phyloP scores from a whole-genome alignment of 23 tunicate genomes.

The Diplosoma virens region DNA sequence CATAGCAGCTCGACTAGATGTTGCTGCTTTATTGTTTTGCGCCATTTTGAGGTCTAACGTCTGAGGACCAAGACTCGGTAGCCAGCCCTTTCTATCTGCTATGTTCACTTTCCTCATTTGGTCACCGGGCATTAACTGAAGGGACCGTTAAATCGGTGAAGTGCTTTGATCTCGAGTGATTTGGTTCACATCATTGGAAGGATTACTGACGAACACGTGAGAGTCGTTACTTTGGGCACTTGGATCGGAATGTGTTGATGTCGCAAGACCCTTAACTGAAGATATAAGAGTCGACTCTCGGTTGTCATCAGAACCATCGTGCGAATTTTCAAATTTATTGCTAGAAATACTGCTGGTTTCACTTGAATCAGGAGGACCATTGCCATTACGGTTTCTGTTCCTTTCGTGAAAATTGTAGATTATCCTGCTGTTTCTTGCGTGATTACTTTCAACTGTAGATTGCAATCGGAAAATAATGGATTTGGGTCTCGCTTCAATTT shows the following conservation, averaged over 20 bases:
- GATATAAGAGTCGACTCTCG: background rate
- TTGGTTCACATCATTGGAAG: slow-evolving; percentile 12
- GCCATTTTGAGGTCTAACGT: slow-evolving; percentile 61
- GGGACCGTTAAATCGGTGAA: slow-evolving; percentile 67
- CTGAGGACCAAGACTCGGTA: slow-evolving; percentile 88
- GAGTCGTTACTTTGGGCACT: background rate
- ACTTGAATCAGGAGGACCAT: no score
- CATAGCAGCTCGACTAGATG: no score
- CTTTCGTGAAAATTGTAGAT: no score
- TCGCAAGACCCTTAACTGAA: background rate
- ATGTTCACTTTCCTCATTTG: slow-evolving; percentile 51
- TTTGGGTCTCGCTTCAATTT: slow-evolving; percentile 20
- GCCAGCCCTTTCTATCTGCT: slow-evolving; percentile 76
- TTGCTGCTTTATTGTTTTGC: no score
- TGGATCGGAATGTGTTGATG: slow-evolving; percentile 1
- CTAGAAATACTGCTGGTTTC: no score
- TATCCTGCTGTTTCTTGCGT: slow-evolving; percentile 7
- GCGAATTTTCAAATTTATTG: no score
- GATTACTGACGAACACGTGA: background rate
- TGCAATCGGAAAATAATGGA: background rate
- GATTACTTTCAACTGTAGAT: background rate
- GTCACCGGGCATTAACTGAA: background rate
- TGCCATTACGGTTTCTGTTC: slow-evolving; percentile 15
- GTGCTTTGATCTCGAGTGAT: slow-evolving; percentile 41
- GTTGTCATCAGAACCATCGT: background rate